Evolutionary conservation across 2,113 vertebrate species (phyloP).

Genomic region (Limnothrissa miodon): DNA sequence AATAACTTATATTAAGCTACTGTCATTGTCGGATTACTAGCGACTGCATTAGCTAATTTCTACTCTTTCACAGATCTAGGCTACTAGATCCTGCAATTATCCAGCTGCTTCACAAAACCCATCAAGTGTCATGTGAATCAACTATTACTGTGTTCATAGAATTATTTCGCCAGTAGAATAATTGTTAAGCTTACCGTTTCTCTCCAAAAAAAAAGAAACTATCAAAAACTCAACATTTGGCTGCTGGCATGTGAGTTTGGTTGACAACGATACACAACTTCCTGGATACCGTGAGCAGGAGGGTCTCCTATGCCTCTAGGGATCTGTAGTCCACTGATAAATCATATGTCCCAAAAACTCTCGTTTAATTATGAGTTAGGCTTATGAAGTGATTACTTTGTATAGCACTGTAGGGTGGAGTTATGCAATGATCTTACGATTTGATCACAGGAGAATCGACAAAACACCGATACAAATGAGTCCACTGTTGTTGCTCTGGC

Average conservation of each 20-base stretch:
- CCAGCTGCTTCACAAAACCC: background rate
- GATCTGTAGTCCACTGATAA: slow-evolving; percentile 61
- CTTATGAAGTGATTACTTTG: background rate
- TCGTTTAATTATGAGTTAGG: background rate
- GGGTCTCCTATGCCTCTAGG: slow-evolving; percentile 44
- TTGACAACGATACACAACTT: slow-evolving; percentile 67
- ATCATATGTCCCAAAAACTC: background rate
- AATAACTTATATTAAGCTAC: background rate
- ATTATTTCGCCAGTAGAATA: background rate
- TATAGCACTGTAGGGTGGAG: background rate
- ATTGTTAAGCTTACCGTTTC: background rate
- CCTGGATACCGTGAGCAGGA: slow-evolving; percentile 66
- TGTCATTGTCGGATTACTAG: background rate
- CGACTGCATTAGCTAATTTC: background rate
- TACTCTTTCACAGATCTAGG: background rate
- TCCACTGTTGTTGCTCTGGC: background rate
- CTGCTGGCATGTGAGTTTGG: slow-evolving; percentile 60
- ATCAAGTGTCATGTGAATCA: no score
- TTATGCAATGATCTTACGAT: background rate
- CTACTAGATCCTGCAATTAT: background rate
- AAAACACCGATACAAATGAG: background rate
- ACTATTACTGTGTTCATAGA: no score
- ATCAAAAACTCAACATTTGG: background rate
- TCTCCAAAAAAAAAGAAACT: background rate
- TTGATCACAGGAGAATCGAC: background rate